These are phyloP conservation scores for Amblyjoppa fuscipennis DNA, from an alignment of 2,888 invertebrate genomes.

Conservation along the genomic window DNA sequence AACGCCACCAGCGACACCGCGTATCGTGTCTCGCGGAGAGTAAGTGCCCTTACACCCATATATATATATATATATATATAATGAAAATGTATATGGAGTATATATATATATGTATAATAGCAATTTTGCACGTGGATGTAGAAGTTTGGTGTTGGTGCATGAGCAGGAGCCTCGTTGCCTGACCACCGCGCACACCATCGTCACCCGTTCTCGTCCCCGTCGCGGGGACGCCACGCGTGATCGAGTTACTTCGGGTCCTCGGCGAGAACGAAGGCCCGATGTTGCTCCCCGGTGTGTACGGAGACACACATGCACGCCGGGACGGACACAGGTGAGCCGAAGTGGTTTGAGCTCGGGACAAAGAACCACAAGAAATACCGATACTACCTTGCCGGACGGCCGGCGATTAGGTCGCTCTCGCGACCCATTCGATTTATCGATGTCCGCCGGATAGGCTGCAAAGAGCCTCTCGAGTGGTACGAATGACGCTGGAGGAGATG, in stretches of 20 bases:
- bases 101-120: background rate
- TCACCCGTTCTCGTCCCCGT: constrained; percentile 62
- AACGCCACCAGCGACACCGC: constrained; percentile 69
- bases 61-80: background rate
- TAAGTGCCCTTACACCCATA: background rate
- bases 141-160: background rate
- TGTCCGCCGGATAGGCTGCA: background rate
- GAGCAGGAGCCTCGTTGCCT: constrained; percentile 11
- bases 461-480: background rate
- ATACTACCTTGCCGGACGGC: constrained; percentile 76
- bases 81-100: background rate
- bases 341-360: constrained; percentile 78
- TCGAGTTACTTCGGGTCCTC: constrained; percentile 79
- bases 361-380: constrained; percentile 84
- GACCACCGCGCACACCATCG: constrained; percentile 53
- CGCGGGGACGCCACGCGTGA: constrained; percentile 80
- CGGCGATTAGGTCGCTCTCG: constrained; percentile 76
- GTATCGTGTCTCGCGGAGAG: constrained; percentile 57
- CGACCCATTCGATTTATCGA: constrained; percentile 59
- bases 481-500: background rate
- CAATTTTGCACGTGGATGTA: background rate
- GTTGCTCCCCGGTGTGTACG: constrained; percentile 9
- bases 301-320: constrained; percentile 40
- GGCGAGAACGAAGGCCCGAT: constrained; percentile 25
- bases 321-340: constrained; percentile 76